Evolutionary conservation across 1,140 invertebrate genomes (phyloP).

Genomic region (Pissodes strobi): DNA sequence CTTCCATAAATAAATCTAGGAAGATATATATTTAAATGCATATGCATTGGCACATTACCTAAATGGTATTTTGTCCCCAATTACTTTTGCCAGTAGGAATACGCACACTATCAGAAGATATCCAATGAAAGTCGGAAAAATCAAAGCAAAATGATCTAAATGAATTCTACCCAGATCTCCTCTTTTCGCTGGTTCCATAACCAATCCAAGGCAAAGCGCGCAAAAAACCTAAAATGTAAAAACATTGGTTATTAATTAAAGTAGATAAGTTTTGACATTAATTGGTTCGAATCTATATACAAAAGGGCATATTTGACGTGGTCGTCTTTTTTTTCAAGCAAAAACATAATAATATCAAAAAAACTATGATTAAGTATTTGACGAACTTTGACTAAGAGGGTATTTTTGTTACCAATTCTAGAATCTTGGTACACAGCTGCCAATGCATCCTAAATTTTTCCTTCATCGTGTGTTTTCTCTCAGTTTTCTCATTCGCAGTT

Average conservation of each 20-base stretch:
- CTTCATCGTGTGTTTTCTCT: too few relatives aligned
- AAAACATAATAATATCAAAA: too few relatives aligned
- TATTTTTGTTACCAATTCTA: constrained; percentile 8
- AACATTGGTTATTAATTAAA: not conserved
- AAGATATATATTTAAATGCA: not conserved
- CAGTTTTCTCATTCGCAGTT: too few relatives aligned
- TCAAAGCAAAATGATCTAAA: constrained; percentile 23
- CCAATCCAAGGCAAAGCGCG: constrained; percentile 5
- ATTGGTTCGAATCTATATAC: too few relatives aligned
- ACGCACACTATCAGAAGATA: constrained; percentile 3
- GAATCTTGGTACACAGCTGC: constrained; percentile 8
- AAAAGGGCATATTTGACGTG: not conserved
- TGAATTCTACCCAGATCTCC: constrained; percentile 18
- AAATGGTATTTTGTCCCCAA: constrained; percentile 28
- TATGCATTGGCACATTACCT: constrained; percentile 7
- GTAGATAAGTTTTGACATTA: too few relatives aligned
- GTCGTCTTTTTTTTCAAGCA: not conserved
- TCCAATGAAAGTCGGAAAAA: constrained; percentile 27
- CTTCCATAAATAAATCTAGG: too few relatives aligned
- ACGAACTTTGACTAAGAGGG: too few relatives aligned
- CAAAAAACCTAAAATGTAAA: constrained; percentile 28
- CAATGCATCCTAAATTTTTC: not conserved
- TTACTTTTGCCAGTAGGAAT: constrained; percentile 16
- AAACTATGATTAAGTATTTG: too few relatives aligned
- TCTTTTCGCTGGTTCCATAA: constrained; percentile 28